phyloP scores from a whole-genome alignment of 2,797 vertebrate genomes.

The Alectoris magna region DNA sequence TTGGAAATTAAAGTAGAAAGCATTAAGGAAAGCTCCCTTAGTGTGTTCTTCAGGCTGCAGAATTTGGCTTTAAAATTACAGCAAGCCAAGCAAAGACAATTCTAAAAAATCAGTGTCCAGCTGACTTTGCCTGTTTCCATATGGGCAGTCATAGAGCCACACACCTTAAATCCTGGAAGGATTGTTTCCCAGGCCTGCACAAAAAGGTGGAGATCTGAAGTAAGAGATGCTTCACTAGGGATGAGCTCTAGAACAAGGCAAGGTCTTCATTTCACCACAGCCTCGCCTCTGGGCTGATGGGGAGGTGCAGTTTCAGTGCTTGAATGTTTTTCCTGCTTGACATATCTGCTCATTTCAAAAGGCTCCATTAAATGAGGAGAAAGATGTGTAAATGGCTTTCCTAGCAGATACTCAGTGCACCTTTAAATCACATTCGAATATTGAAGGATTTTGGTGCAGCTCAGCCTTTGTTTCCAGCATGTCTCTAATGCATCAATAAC shows the following conservation, averaged over 20 bases:
- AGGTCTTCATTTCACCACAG: accelerated
- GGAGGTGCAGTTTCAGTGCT: accelerated
- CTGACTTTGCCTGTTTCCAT: not conserved
- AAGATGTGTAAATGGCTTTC: not conserved
- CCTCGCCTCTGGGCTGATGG: accelerated
- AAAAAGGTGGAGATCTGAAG: not conserved
- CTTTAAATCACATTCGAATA: not conserved
- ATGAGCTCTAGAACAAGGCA: not conserved
- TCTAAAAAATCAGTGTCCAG: not conserved
- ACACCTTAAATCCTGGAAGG: not conserved
- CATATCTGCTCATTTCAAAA: not conserved
- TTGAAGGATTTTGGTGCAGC: not conserved
- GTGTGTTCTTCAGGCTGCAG: not conserved
- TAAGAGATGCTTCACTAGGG: not conserved
- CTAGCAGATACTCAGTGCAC: not conserved
- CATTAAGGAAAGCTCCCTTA: not conserved
- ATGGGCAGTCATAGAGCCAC: not conserved
- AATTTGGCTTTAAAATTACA: not conserved
- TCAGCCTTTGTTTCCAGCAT: not conserved
- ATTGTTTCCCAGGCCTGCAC: not conserved
- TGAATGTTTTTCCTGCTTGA: not conserved
- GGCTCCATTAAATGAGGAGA: not conserved
- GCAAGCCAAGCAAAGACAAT: not conserved
- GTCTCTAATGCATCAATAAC: not conserved
- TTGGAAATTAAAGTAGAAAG: not conserved